Evolutionary conservation across 2,888 invertebrate genomes (phyloP).

Genomic region (Barypeithes pellucidus): DNA sequence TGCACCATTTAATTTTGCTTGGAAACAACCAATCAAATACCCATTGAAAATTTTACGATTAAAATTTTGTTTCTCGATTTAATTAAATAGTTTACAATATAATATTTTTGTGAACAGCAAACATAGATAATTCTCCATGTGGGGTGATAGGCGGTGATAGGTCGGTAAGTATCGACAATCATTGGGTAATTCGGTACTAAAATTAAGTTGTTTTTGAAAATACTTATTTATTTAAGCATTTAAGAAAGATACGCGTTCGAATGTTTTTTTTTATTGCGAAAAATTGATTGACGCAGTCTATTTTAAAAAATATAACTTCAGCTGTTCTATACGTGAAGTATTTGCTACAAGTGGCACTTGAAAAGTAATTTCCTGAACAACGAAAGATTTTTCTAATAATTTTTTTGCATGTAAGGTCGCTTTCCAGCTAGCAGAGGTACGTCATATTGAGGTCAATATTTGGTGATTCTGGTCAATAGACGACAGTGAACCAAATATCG

Average conservation of each 20-base stretch:
- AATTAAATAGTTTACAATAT: constrained; percentile 19
- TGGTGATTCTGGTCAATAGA: too few relatives aligned
- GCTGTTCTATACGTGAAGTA: too few relatives aligned
- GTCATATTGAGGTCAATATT: too few relatives aligned
- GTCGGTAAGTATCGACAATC: too few relatives aligned
- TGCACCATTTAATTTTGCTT: not conserved
- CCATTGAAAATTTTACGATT: not conserved
- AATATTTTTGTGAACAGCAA: constrained; percentile 11
- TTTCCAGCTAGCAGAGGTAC: too few relatives aligned
- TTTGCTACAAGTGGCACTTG: too few relatives aligned
- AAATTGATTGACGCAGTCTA: not conserved
- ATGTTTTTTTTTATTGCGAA: not conserved
- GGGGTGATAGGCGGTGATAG: constrained; percentile 33
- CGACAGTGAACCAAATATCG: too few relatives aligned
- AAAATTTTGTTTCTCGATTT: constrained; percentile 2
- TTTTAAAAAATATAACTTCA: not conserved
- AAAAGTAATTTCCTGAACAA: too few relatives aligned
- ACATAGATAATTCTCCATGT: constrained; percentile 47
- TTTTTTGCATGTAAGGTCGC: too few relatives aligned
- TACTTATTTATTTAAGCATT: not conserved
- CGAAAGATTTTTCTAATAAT: too few relatives aligned
- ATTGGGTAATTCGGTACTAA: constrained; percentile 1
- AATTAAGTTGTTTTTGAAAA: constrained; percentile 23
- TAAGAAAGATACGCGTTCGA: not conserved
- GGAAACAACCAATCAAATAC: not conserved